Base-by-base conservation (phyloP, 1,140 invertebrate species). In the Apis cerana region DNA sequence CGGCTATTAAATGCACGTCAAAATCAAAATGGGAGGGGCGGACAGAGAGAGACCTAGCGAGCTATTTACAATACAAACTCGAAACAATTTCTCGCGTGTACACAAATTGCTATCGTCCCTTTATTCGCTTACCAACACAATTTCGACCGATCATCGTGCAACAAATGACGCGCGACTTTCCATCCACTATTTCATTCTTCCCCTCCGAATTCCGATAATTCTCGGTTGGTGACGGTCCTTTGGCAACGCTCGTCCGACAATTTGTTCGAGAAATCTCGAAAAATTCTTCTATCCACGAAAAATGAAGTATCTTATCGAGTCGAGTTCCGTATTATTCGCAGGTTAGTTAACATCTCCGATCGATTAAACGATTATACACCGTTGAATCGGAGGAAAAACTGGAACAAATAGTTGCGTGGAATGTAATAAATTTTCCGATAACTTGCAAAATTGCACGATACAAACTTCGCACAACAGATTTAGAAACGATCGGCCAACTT, bases 41-140 rank as follows among this genome's bases (percentile, higher is more conserved):
- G 33, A 33, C 2, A 33, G 33, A 43, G 33, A 7, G 33, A 43
- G 33, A 33, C 62, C 74, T 33, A 54, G 52, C 33, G 52, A 27
- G 13, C 33, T 33, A 7, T 59, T n/a, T 50, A 27, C 27, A 27
- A 27, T 48, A 48, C n/a, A 21, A 80, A 65, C 52, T 65, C 12
- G 61, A 27, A 75, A 75, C 79, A 50, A 80, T 75, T 65, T 54
- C 70, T 58, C n/a, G n/a, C 15, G n/a, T 50, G 17, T 56, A 48
- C n/a, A 21, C 13, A 50, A 58, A 58, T 64, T 67, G 61, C n/a
- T 64, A 67, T 43, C 17, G 13, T 8, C 27, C 27, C 27, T 27
- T 56, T 19, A 27, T 12, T 50, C 8, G n/a, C 7, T 33, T 7
- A 17, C 3, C 12, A 50, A 27, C 33, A 43, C 62, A 43, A 68